Base-by-base conservation (phyloP, 2,113 vertebrate genomes). In the Nesospiza acunhae region DNA sequence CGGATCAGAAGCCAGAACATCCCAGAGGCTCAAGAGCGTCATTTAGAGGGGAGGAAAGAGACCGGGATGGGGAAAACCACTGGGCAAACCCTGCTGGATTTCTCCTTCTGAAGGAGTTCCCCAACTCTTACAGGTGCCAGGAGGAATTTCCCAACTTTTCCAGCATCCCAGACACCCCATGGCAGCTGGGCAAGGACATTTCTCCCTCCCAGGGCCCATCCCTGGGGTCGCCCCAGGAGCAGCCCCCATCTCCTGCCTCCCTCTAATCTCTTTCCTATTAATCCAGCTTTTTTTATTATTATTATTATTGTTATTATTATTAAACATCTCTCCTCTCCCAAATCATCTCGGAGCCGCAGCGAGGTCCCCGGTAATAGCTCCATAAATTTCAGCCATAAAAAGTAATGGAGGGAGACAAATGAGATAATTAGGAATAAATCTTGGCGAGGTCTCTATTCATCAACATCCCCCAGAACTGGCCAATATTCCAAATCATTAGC, bases 391-490 rank as follows among this genome's bases (percentile, higher is more conserved):
- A 98, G 98, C 99, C 98, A 99, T 99, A 99, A 99, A 99, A 99
- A 99, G 99, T 99, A 99, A 99, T 99, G 99, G 99, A 99, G 99
- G 98, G 99, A 99, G 99, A 99, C 99, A 99, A 99, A 99, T 99
- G 99, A 99, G 99, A 99, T 99, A 99, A 99, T 99, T 99, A 99
- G 99, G 98, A 99, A 99, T 99, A 99, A 99, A 99, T 99, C 99
- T 99, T 98, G 97, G 98, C 98, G 97, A 98, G 98, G 98, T 98
- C 98, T 98, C 99, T 98, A 99, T 99, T 99, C 99, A 99, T 99
- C 99, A 99, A 99, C 98, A 98, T 98, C 98, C 98, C 94, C 98
- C 98, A 98, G 98, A 99, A 99, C 98, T 96, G 98, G 98, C 99
- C 97, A 99, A 99, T 99, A 99, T 99, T 99, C 99, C 98, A 96